Percentiles rank a stretch among this genome's conserved stretches.
Evolutionary conservation across 2,797 vertebrate genomes (phyloP).

Genomic region (Limnodromus scolopaceus): DNA sequence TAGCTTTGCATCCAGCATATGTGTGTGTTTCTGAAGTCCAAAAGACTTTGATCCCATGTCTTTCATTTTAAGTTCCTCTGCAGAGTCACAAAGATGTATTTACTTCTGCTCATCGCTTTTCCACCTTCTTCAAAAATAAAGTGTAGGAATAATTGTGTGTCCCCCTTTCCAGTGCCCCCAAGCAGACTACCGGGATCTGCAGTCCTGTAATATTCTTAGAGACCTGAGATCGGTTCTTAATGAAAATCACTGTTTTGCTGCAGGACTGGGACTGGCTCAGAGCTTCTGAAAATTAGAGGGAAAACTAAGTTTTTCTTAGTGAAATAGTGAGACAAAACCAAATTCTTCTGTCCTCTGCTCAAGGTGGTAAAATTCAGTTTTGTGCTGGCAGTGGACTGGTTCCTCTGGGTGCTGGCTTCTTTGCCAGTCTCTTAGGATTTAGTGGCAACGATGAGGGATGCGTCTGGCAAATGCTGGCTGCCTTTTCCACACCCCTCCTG

Average conservation of each 20-base stretch:
- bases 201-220: not conserved
- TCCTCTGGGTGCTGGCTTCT: not conserved
- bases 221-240: not conserved
- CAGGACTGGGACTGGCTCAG: not conserved
- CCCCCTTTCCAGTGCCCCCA: not conserved
- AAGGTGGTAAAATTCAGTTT: not conserved
- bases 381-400: not conserved
- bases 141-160: not conserved
- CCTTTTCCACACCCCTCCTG: not conserved
- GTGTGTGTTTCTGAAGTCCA: not conserved
- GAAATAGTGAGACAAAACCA: not conserved
- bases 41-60: not conserved
- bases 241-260: not conserved
- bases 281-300: not conserved
- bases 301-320: not conserved
- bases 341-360: not conserved
- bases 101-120: not conserved
- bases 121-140: not conserved
- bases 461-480: accelerated
- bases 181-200: not conserved
- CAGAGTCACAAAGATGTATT: not conserved
- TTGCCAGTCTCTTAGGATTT: not conserved
- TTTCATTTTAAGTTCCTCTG: not conserved
- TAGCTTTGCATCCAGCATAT: accelerated
- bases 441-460: not conserved